Conservation (phyloP, 2,113 vertebrate genomes). For the Tenrec ecaudatus region DNA sequence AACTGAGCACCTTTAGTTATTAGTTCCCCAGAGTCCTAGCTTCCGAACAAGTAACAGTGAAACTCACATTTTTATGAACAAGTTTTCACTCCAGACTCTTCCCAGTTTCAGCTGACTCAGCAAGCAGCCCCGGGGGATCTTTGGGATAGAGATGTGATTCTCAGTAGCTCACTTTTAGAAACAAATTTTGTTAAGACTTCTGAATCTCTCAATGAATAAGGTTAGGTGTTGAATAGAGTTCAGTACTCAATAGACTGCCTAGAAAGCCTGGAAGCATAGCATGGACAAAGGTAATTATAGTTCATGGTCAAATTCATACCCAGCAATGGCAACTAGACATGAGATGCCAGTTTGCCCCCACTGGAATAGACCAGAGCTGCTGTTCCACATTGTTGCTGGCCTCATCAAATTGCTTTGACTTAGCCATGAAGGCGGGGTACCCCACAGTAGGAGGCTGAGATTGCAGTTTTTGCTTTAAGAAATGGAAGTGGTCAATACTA, state of each 20-base stretch:
- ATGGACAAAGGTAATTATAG: neutral
- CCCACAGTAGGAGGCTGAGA: neutral
- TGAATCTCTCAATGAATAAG: neutral
- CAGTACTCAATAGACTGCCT: neutral
- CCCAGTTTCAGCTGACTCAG: neutral
- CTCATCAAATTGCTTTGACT: neutral
- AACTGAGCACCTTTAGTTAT: neutral
- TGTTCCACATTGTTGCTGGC: neutral
- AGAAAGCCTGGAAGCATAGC: neutral
- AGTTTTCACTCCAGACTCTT: neutral
- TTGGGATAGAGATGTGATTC: neutral
- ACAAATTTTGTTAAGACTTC: neutral
- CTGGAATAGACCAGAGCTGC: neutral
- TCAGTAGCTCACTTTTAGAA: conserved; percentile 3
- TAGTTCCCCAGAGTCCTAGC: neutral
- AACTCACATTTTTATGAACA: neutral
- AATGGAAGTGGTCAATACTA: neutral
- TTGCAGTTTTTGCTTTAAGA: neutral
- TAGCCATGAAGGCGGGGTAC: neutral
- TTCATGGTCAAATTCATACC: neutral
- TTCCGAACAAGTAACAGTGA: neutral
- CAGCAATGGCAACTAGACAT: neutral
- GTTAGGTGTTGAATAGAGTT: neutral
- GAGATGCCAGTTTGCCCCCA: neutral
- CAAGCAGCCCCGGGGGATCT: neutral